phyloP scores from a whole-genome alignment of 2,888 invertebrate species.

The Synergus itoensis region DNA sequence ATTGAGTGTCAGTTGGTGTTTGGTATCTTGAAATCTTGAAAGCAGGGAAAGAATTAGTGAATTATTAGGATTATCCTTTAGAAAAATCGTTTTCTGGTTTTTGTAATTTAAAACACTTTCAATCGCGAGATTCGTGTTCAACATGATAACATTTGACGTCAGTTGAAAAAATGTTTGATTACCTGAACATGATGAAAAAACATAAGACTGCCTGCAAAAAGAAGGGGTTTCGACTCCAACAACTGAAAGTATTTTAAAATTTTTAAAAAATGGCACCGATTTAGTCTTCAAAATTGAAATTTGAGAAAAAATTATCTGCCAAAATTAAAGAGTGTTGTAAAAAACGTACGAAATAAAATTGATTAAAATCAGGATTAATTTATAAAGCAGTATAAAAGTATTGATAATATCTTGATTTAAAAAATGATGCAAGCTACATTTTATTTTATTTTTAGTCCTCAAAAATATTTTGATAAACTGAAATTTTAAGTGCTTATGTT shows the following conservation, averaged over 20 bases:
- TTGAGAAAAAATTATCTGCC: neutral
- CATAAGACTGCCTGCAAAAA: neutral
- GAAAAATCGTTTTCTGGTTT: neutral
- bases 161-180: neutral
- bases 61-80: neutral
- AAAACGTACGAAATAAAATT: neutral
- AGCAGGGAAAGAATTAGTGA: neutral
- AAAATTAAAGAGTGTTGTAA: neutral
- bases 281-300: neutral
- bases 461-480: neutral
- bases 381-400: neutral
- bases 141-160: neutral
- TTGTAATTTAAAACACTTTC: neutral
- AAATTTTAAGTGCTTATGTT: neutral
- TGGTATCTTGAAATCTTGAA: neutral
- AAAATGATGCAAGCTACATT: too few relatives aligned
- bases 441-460: neutral
- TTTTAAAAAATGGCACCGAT: neutral
- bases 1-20: neutral
- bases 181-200: slow-evolving; percentile 31
- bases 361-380: neutral
- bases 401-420: too few relatives aligned
- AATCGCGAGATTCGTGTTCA: neutral
- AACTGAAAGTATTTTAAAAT: slow-evolving; percentile 19
- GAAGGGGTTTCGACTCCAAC: slow-evolving; percentile 7